These are phyloP conservation scores for Crossaster papposus DNA, from an alignment of 53 echinoderm and acorn worm species.

Conservation along the genomic window DNA sequence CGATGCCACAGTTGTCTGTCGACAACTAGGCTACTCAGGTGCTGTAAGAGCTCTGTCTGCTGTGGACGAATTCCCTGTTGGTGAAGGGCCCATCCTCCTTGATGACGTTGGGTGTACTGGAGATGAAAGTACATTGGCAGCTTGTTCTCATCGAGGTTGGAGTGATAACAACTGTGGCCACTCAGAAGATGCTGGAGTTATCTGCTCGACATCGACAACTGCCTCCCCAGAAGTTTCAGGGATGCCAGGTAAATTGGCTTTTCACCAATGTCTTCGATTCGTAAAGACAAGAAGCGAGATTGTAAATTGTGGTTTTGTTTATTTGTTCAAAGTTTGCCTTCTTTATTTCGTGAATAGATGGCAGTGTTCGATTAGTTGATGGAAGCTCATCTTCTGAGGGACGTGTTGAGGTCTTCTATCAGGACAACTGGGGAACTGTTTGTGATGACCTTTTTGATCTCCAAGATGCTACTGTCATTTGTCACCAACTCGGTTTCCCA, in stretches of 20 bases:
- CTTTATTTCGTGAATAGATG: neutral
- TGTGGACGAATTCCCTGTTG: neutral
- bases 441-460: constrained; percentile 23
- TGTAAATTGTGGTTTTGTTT: neutral
- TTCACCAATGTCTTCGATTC: too few relatives aligned
- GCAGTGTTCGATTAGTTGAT: constrained; percentile 17
- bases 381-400: constrained; percentile 19
- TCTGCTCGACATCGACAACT: neutral
- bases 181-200: constrained; percentile 4
- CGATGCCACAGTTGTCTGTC: constrained; percentile 53
- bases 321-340: neutral
- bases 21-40: constrained; percentile 30
- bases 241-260: too few relatives aligned
- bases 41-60: neutral
- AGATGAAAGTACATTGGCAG: neutral
- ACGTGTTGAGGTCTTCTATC: constrained; percentile 32
- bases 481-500: constrained; percentile 31
- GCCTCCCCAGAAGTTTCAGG: too few relatives aligned
- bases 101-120: constrained; percentile 22
- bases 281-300: too few relatives aligned
- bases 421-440: constrained; percentile 8
- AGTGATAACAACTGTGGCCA: constrained; percentile 21
- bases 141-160: constrained; percentile 5
- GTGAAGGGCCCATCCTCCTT: constrained; percentile 11
- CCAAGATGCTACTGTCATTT: constrained; percentile 32